Percentiles rank a stretch among this genome's conserved stretches.
Evolutionary conservation across 2,888 invertebrate genomes (phyloP).

Genomic region (Pterobdella sp.): DNA sequence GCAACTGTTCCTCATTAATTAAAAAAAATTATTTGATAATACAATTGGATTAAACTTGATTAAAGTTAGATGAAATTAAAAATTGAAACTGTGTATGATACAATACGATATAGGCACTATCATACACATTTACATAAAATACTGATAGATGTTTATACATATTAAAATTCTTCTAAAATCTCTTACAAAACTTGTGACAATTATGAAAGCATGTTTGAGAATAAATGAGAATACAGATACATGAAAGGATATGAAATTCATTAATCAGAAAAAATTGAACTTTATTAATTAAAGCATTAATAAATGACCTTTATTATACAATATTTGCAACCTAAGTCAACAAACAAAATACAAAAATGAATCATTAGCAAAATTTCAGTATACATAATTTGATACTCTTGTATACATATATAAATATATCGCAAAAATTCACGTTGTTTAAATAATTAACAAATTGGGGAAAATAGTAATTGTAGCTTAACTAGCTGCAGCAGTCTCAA

Average conservation of each 20-base stretch:
- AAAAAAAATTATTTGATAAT: too few species aligned
- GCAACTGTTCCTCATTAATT: too few species aligned
- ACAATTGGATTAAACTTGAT: too few species aligned
- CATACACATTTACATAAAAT: neutral
- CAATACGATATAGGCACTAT: conserved; percentile 3
- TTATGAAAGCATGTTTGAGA: neutral
- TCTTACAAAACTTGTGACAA: neutral
- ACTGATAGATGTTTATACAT: conserved; percentile 12
- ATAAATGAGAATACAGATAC: neutral
- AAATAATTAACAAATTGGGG: conserved; percentile 4
- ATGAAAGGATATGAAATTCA: neutral
- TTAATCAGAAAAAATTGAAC: neutral
- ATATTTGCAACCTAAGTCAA: neutral
- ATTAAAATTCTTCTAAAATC: neutral
- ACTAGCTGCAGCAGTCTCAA: conserved; percentile 27
- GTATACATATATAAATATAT: conserved; percentile 18
- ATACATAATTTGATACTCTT: conserved; percentile 16
- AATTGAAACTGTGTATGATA: too few species aligned
- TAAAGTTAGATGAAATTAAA: too few species aligned
- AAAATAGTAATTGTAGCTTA: conserved; percentile 10
- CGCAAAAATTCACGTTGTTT: neutral
- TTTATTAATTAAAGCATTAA: neutral
- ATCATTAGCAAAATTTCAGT: neutral
- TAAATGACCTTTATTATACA: too few species aligned
- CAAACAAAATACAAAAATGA: neutral